Conservation (phyloP, 2,888 invertebrate species). For the Eristalis arbustorum region DNA sequence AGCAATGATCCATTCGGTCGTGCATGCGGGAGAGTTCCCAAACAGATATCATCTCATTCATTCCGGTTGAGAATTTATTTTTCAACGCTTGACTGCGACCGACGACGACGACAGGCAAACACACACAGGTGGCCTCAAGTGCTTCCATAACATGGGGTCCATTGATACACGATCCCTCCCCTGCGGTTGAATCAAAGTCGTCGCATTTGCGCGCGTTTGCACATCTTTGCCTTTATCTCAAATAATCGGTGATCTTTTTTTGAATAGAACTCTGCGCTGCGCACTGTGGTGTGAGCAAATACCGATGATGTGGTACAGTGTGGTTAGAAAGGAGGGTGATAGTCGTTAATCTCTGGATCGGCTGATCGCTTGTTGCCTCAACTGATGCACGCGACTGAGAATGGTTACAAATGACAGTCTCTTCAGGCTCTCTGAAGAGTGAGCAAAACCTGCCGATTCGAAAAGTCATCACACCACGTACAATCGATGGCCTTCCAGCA, state of each 20-base stretch:
- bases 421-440: too few species aligned
- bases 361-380: too few species aligned
- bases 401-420: too few species aligned
- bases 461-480: too few species aligned
- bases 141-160: not conserved
- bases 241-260: slow-evolving; percentile 9
- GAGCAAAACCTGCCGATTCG: too few species aligned
- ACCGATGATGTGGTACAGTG: not conserved
- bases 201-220: not conserved
- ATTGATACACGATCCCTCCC: slow-evolving; percentile 12
- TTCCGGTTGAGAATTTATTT: not conserved
- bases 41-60: slow-evolving; percentile 25
- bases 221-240: not conserved
- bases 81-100: not conserved
- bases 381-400: too few species aligned
- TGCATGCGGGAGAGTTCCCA: slow-evolving; percentile 25
- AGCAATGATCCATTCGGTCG: not conserved
- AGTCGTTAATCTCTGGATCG: too few species aligned
- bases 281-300: not conserved
- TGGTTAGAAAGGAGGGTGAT: not conserved
- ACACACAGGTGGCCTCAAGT: slow-evolving; percentile 1
- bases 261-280: not conserved
- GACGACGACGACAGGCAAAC: not conserved
- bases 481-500: too few species aligned
- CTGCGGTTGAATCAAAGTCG: slow-evolving; percentile 27